Evolutionary conservation across 2,113 vertebrate species (phyloP).

Genomic region (Macheiramphus alcinus): DNA sequence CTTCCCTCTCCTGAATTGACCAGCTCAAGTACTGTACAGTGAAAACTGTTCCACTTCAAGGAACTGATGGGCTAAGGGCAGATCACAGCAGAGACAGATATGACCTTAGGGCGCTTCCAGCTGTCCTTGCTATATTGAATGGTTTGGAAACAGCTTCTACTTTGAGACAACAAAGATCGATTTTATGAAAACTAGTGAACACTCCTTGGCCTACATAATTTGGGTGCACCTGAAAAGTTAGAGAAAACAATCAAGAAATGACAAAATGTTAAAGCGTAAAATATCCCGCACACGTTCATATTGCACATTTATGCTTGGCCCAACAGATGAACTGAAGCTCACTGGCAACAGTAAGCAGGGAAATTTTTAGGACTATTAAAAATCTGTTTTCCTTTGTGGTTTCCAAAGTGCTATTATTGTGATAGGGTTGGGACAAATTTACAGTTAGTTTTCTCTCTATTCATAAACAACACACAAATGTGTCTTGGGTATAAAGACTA

Average conservation of each 20-base stretch:
- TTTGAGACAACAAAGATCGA: neutral
- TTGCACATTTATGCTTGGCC: neutral
- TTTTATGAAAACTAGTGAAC: neutral
- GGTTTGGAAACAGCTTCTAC: neutral
- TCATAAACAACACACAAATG: neutral
- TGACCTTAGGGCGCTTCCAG: constrained; percentile 18
- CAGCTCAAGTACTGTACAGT: neutral
- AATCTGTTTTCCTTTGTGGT: neutral
- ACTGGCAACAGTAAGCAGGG: neutral
- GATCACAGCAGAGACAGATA: neutral
- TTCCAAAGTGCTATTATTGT: neutral
- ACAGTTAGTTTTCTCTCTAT: neutral
- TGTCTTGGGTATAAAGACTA: neutral
- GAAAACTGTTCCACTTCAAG: constrained; percentile 43
- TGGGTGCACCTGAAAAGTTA: neutral
- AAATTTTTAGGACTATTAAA: neutral
- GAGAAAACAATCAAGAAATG: neutral
- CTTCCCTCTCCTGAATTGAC: constrained; percentile 25
- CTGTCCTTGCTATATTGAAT: neutral
- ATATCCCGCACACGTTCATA: neutral
- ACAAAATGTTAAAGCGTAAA: neutral
- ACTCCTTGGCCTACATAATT: neutral
- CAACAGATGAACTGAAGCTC: neutral
- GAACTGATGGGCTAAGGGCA: neutral
- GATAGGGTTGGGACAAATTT: neutral